Base-by-base conservation (phyloP, 2,888 invertebrate genomes). In the Listrodromus nycthemerus region DNA sequence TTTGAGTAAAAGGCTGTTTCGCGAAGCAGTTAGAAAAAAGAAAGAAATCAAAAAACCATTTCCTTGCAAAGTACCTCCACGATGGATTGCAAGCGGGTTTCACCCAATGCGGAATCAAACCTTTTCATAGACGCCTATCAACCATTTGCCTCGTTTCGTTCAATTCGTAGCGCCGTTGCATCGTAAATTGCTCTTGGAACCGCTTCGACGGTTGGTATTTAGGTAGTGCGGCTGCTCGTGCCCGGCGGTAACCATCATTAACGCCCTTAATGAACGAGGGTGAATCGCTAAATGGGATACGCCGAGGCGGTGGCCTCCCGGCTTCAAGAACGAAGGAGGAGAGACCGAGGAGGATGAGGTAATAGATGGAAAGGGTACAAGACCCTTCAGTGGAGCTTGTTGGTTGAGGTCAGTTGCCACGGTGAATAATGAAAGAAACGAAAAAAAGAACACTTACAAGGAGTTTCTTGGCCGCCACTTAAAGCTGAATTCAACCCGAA, bases 181-280 rank as follows among this genome's bases (percentile, higher is more conserved):
- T 69, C 77, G 58, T 79, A 82, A 79, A 84, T 84, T 79, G 75
- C 66, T 75, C 79, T 48, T 41, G 65, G 69, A 70, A 82, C 70
- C 70, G 74, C 55, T 61, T 74, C 73, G 73, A 71, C 78, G 67
- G 27, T 48, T 70, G 73, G 78, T 69, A 48, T 80, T 63, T 70
- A 50, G 63, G 78, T 82, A 69, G 69, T 69, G 27, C 61, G 66
- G 67, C 50, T 74, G 78, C 79, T 82, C 74, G 74, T 82, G 74
- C 74, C 69, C 55, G 87, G 85, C 84, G 85, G 88, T 88, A 89
- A 89, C 89, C 88, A 86, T 91, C 89, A 88, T 89, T 91, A 90
- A 89, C 87, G 87, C 88, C 82, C 88, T 88, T 91, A 90, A 91
- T 90, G 91, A 91, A 90, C 90, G 87, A 87, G 90, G 87, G 85